These are phyloP conservation scores for Euschistus heros DNA, from an alignment of 1,140 invertebrate species.

Conservation along the genomic window DNA sequence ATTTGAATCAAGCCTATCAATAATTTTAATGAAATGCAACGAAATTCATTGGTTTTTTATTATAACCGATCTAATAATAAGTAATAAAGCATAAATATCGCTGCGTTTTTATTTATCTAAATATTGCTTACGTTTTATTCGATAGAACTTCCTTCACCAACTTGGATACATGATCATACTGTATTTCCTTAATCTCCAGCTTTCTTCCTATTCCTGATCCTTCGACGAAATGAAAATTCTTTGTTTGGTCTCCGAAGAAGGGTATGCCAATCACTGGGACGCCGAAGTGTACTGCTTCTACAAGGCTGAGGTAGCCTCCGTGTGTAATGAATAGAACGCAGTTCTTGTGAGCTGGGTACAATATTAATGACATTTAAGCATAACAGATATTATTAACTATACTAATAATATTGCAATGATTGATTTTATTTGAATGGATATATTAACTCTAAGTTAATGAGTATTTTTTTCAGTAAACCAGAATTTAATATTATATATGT, in stretches of 20 bases:
- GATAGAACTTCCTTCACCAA: slow-evolving; percentile 31
- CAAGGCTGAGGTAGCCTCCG: slow-evolving; percentile 38
- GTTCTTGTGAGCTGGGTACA: slow-evolving; percentile 34
- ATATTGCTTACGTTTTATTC: slow-evolving; percentile 32
- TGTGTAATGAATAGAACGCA: slow-evolving; percentile 39
- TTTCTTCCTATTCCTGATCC: slow-evolving; percentile 29
- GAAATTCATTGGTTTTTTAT: too few relatives aligned
- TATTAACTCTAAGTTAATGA: too few relatives aligned
- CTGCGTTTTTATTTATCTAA: too few relatives aligned
- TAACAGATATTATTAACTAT: too few relatives aligned
- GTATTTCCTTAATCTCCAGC: slow-evolving; percentile 35
- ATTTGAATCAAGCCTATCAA: too few relatives aligned
- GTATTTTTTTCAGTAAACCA: too few relatives aligned
- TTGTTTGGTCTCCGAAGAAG: slow-evolving; percentile 30
- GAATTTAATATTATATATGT: too few relatives aligned
- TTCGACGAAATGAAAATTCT: slow-evolving; percentile 32
- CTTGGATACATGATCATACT: slow-evolving; percentile 30
- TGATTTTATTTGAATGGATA: too few relatives aligned
- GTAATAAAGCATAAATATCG: too few relatives aligned
- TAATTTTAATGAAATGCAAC: too few relatives aligned
- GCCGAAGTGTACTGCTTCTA: slow-evolving; percentile 38
- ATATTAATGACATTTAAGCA: neutral
- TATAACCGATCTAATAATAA: too few relatives aligned
- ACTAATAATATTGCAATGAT: too few relatives aligned
- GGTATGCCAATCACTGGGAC: slow-evolving; percentile 36